Conservation (phyloP, 2,888 invertebrate genomes). For the Scaptodrosophila latifasciaeformis region DNA sequence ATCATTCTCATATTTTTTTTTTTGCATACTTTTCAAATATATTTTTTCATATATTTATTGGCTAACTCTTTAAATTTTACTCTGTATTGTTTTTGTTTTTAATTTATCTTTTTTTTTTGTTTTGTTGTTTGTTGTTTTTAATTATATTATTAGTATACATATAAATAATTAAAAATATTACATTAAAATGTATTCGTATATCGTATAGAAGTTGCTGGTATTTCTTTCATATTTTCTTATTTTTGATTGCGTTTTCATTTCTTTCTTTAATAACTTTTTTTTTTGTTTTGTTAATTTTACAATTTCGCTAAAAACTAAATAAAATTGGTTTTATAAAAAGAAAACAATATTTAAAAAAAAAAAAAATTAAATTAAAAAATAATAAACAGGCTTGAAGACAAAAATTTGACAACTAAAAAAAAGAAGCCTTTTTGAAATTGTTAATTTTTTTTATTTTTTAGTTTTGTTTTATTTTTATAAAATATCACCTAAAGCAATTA, state of each 20-base stretch:
- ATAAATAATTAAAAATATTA: constrained; percentile 74
- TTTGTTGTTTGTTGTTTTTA: constrained; percentile 57
- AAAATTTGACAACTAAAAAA: constrained; percentile 41
- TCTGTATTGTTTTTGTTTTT: constrained; percentile 59
- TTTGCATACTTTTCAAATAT: constrained; percentile 70
- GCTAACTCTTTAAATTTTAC: constrained; percentile 69
- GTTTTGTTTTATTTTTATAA: constrained; percentile 57
- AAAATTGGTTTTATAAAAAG: constrained; percentile 57
- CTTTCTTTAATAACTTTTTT: constrained; percentile 22
- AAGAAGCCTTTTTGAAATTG: constrained; percentile 24
- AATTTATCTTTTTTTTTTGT: constrained; percentile 44
- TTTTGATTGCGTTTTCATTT: constrained; percentile 59
- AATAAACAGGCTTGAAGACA: constrained; percentile 32
- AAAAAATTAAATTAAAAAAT: constrained; percentile 32
- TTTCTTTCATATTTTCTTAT: constrained; percentile 36
- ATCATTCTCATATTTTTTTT: constrained; percentile 42
- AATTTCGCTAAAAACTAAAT: constrained; percentile 75
- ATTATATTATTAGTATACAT: constrained; percentile 74
- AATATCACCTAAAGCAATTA: constrained; percentile 74
- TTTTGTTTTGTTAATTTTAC: constrained; percentile 69
- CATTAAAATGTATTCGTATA: constrained; percentile 73
- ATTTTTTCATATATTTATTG: constrained; percentile 73
- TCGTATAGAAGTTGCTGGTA: constrained; percentile 70
- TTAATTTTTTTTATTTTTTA: constrained; percentile 31
- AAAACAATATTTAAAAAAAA: constrained; percentile 61